Evolutionary conservation across 2,113 vertebrate species (phyloP).

Genomic region (Amblyopsis rosae): DNA sequence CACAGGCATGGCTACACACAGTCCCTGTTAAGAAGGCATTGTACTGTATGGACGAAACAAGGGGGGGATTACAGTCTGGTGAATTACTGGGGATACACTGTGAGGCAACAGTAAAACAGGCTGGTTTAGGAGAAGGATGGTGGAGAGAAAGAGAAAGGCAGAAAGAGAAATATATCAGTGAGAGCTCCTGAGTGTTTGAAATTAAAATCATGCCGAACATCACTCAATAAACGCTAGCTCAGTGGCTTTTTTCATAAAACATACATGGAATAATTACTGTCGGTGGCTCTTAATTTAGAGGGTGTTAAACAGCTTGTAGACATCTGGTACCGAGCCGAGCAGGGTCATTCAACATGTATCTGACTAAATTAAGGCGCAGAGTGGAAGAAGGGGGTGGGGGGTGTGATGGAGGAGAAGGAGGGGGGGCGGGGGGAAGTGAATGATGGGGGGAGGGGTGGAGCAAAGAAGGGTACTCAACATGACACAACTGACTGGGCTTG

Average conservation of each 20-base stretch:
- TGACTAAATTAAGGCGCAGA: conserved; percentile 87
- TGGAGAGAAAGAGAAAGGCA: conserved; percentile 21
- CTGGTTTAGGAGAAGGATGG: conserved; percentile 23
- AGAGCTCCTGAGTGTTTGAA: conserved; percentile 59
- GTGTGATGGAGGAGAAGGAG: conserved; percentile 23
- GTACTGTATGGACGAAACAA: conserved; percentile 58
- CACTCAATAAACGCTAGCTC: conserved; percentile 89
- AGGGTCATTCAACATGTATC: conserved; percentile 99
- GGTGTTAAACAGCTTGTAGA: conserved; percentile 99
- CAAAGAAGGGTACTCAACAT: conserved; percentile 80
- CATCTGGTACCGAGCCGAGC: conserved; percentile 96
- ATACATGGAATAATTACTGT: conserved; percentile 98
- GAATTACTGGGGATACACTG: conserved; percentile 54
- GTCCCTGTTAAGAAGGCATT: conserved; percentile 69
- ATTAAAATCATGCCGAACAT: conserved; percentile 82
- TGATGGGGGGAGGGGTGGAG: conserved; percentile 47
- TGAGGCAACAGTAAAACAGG: background rate
- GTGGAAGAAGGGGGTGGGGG: conserved; percentile 53
- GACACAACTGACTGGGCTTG: conserved; percentile 88
- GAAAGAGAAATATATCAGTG: conserved; percentile 52
- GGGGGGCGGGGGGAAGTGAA: background rate
- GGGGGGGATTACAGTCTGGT: conserved; percentile 66
- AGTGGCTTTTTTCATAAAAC: conserved; percentile 92
- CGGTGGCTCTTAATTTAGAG: conserved; percentile 97
- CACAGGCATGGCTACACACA: conserved; percentile 63